Evolutionary conservation across 2,797 vertebrate genomes (phyloP).

Genomic region (Hylomyscus alleni): DNA sequence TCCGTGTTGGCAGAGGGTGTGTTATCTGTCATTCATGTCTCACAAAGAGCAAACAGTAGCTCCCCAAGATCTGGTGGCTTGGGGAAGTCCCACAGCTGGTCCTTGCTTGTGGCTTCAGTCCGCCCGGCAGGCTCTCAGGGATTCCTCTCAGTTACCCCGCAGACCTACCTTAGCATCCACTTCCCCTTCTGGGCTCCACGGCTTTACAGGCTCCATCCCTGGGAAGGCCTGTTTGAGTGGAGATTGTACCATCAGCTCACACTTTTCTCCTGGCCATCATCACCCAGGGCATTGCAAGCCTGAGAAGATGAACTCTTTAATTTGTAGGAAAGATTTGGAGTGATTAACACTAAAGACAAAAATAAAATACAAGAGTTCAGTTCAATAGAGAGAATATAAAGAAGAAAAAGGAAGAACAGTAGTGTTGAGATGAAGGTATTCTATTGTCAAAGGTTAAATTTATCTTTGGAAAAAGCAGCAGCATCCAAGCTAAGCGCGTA

Average conservation of each 20-base stretch:
- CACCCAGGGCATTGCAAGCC: neutral
- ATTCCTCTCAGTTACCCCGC: neutral
- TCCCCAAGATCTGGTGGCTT: neutral
- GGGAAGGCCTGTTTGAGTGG: neutral
- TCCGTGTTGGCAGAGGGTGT: neutral
- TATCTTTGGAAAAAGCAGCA: slow-evolving; percentile 44
- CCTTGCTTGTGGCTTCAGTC: fast-evolving
- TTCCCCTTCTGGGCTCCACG: neutral
- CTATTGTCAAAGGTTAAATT: neutral
- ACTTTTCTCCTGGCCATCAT: too few species aligned
- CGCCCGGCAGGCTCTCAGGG: neutral
- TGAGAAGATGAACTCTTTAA: slow-evolving; percentile 10
- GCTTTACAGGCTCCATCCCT: neutral
- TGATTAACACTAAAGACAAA: neutral
- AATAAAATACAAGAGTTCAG: neutral
- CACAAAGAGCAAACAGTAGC: slow-evolving; percentile 3
- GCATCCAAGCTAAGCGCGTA: neutral
- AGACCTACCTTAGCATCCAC: neutral
- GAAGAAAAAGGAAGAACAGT: neutral
- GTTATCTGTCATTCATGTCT: neutral
- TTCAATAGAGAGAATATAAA: neutral
- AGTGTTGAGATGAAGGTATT: neutral
- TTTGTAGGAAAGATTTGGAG: slow-evolving; percentile 5
- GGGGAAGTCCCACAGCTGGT: neutral
- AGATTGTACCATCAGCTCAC: neutral